Base-by-base conservation (phyloP, 2,113 vertebrate species). In the Morone saxatilis region DNA sequence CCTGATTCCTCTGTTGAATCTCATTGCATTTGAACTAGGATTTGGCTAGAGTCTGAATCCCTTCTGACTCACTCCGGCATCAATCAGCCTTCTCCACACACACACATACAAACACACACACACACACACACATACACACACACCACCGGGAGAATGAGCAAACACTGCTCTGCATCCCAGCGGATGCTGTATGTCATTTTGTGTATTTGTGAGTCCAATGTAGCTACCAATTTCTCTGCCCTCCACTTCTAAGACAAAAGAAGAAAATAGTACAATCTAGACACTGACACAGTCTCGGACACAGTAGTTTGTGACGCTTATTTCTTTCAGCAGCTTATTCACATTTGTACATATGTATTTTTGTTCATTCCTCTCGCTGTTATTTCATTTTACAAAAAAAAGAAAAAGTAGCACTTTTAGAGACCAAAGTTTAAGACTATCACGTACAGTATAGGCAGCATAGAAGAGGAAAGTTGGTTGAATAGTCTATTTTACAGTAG, bases 361-460 rank as follows among this genome's bases (percentile, higher is more conserved):
- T 89, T 93, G 88, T 87, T 91, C 90, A 91, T 93, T 92, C 87
- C 91, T 87, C 89, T 89, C 57, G 31, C 79, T 83, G 77, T 85
- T 73, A 85, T 81, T 86, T 87, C 36, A 63, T 83, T 86, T 87
- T 87, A 91, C 72, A 91, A 84, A 89, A 90, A 66, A 66, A 54
- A 71, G 50, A 67, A 92, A 88, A 92, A 80, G 79, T 90, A 93
- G 91, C 93, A 92, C 89, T 93, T 93, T 86, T 90, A 91, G 86
- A 90, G 89, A 92, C 90, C 84, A 84, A 91, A 87, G 84, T 92
- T 90, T 78, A 88, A 89, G 91, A 93, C 92, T 92, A 93, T 92
- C 93, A 93, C 89, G 40, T 92, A 94, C 88, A 89, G 80, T 90
- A 90, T 88, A 92, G 92, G 93, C 93, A 94, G 93, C 93, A 93